Conservation (phyloP, 1,140 invertebrate genomes). For the Drosophila sturtevanti region DNA sequence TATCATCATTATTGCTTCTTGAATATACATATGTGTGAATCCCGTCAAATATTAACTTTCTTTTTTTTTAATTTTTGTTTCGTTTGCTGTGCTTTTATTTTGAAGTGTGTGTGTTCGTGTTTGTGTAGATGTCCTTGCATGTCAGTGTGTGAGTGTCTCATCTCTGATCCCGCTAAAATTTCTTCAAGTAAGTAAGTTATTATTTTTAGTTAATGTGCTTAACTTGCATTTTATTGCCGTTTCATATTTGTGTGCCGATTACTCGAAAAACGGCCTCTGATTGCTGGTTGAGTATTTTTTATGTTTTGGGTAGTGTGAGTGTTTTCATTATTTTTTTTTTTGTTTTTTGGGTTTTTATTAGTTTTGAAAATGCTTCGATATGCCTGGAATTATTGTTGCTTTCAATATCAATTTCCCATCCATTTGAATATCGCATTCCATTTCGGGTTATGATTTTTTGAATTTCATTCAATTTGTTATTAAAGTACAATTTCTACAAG, state of each 20-base stretch:
- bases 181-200: slow-evolving; percentile 13
- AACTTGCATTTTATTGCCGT: slow-evolving; percentile 50
- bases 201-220: slow-evolving; percentile 32
- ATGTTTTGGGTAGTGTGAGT: slow-evolving; percentile 19
- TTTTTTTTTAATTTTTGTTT: slow-evolving; percentile 41
- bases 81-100: slow-evolving; percentile 3
- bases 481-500: slow-evolving; percentile 73
- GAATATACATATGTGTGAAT: slow-evolving; percentile 66
- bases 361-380: slow-evolving; percentile 72
- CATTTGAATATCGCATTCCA: slow-evolving; percentile 16
- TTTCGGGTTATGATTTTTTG: slow-evolving; percentile 30
- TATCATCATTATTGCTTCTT: slow-evolving; percentile 75
- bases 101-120: slow-evolving; percentile 29
- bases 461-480: slow-evolving; percentile 72
- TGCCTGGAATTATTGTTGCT: slow-evolving; percentile 78
- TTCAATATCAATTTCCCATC: slow-evolving; percentile 33
- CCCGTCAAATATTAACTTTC: slow-evolving; percentile 28
- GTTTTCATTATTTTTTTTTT: slow-evolving; percentile 34
- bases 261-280: slow-evolving; percentile 30
- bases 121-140: neutral
- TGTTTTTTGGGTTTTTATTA: slow-evolving; percentile 23
- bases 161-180: slow-evolving; percentile 29
- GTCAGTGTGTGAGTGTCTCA: slow-evolving; percentile 31
- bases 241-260: slow-evolving; percentile 43
- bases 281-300: slow-evolving; percentile 42